Evolutionary conservation across 2,888 invertebrate species (phyloP), one percentile per base, ranked within the genome.

Genomic region (Acronicta psi): DNA sequence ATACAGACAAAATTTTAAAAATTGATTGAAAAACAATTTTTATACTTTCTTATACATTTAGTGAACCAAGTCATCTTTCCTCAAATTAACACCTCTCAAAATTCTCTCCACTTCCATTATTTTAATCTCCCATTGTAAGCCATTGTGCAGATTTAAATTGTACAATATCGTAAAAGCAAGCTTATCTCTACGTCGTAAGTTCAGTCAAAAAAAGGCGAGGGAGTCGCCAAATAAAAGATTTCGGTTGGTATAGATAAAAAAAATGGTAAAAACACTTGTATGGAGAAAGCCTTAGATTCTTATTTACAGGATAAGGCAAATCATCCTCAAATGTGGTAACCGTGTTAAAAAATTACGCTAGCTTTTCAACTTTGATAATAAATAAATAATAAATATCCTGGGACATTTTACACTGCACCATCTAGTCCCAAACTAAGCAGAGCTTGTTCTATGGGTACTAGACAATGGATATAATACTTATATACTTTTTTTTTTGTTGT

Each of bases 111-210:
- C 46, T 44, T 69, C 45, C 49, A 60, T 66, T 64, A 72, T 60
- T 67, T 57, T 73, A 75, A 66, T 61, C 54, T 49, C 37, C 41
- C 47, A 60, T 59, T 59, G 41, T 58, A 17, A 51, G 45, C 47
- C 47, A 56, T 71, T 62, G 45, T 57, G 60, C 16, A 59, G 60
- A 69, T 61, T 64, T 65, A 63, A 78, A 75, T 72, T 54, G 53
- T 51, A 71, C 77, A 66, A 71, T 75, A 66, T 62, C 59, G 43
- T 62, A 72, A 73, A 77, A 65, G 68, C 55, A 25, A 38, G 68
- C 66, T 77, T 79, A 80, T 79, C 78, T 69, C 61, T 55, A 71
- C 73, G 75, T 57, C 73, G 53, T 47, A 58, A 71, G 52, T 66
- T 67, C 63, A 73, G 63, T 61, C 64, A 53, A 58, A 63, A 64